Evolutionary conservation across 2,888 invertebrate species (phyloP).

Genomic region (Myopa testacea): DNA sequence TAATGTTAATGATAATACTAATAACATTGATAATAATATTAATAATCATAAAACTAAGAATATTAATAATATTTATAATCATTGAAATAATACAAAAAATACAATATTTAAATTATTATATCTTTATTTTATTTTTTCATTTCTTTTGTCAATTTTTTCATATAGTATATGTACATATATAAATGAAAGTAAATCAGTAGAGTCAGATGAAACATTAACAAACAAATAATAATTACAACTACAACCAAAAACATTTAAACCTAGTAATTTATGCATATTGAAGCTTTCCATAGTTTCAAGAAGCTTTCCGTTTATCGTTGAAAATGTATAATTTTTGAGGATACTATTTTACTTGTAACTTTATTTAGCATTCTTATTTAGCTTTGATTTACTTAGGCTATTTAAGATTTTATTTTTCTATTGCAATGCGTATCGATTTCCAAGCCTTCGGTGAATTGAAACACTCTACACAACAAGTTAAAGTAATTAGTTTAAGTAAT

Average conservation of each 20-base stretch:
- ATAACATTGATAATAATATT: not conserved
- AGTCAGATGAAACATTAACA: slow-evolving; percentile 58
- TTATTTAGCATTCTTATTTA: not conserved
- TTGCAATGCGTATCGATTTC: slow-evolving; percentile 43
- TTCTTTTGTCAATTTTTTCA: not conserved
- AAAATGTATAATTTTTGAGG: too few species aligned
- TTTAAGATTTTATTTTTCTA: slow-evolving; percentile 41
- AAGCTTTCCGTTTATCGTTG: not conserved
- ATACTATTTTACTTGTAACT: not conserved
- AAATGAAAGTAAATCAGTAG: slow-evolving; percentile 16
- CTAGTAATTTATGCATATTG: slow-evolving; percentile 1
- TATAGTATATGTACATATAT: slow-evolving; percentile 5
- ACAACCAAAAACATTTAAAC: slow-evolving; percentile 50
- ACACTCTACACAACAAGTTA: slow-evolving; percentile 49
- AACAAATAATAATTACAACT: slow-evolving; percentile 61
- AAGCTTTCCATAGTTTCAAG: too few species aligned
- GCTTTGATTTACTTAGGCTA: slow-evolving; percentile 1
- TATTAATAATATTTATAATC: not conserved
- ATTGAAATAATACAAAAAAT: not conserved
- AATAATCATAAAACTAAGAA: slow-evolving; percentile 20
- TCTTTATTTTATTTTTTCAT: not conserved
- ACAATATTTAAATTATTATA: not conserved
- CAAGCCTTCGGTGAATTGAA: slow-evolving; percentile 50
- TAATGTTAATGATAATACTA: slow-evolving; percentile 10
- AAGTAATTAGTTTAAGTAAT: not conserved